Conservation (phyloP, 2,113 vertebrate genomes). For the Trogon surrucura region DNA sequence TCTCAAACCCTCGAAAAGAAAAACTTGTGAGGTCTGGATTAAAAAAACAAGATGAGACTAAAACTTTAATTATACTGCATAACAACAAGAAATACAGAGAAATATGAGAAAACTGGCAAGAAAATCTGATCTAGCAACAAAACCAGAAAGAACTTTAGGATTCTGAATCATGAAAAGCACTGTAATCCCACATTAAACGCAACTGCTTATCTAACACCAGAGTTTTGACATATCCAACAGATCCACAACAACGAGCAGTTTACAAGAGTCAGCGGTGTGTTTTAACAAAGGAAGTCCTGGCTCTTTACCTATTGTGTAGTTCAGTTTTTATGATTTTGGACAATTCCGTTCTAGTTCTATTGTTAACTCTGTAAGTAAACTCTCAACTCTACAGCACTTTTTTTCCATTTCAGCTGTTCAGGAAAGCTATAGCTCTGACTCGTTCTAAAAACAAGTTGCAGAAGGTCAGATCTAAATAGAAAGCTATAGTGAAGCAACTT, state of each 20-base stretch:
- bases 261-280: neutral
- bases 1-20: slow-evolving; percentile 24
- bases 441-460: neutral
- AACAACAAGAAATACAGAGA: slow-evolving; percentile 13
- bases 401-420: neutral
- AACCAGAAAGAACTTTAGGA: slow-evolving; percentile 11
- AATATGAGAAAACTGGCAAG: slow-evolving; percentile 15
- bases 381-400: neutral
- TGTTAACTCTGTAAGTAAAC: neutral
- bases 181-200: slow-evolving; percentile 19
- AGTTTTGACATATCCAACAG: neutral
- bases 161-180: slow-evolving; percentile 2
- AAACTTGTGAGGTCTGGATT: slow-evolving; percentile 28
- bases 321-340: neutral
- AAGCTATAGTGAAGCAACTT: neutral
- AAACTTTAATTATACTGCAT: slow-evolving; percentile 34
- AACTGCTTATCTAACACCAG: neutral
- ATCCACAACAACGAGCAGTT: neutral
- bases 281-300: neutral
- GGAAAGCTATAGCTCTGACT: neutral
- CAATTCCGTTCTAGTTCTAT: neutral
- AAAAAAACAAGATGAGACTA: neutral
- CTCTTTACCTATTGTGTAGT: neutral
- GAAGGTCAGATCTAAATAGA: neutral
- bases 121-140: slow-evolving; percentile 14